Base-by-base conservation (phyloP, 2,888 invertebrate species). In the Odontothrips loti region DNA sequence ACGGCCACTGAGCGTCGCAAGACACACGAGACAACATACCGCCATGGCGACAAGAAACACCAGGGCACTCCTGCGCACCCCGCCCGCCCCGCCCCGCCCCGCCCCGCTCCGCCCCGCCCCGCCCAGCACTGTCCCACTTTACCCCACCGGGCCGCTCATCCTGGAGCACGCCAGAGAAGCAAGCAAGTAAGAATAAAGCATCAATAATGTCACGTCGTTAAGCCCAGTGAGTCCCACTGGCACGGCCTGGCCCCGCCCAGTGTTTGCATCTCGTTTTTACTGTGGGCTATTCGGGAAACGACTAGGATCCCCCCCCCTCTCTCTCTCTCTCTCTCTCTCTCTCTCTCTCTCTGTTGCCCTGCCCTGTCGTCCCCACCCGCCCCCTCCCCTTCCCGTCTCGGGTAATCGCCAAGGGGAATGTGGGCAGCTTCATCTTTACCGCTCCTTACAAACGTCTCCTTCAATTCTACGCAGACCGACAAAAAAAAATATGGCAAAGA, bases 251-350 rank as follows among this genome's bases (percentile, higher is more conserved):
- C 58, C 10, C 58, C 58, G 6, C 17, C 20, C 58, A n/a, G 68
- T 75, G 68, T 75, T 75, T 75, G 68, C 68, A 75, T 75, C 68
- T 75, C 68, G 68, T 75, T 75, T 75, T 75, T 75, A 75, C 68
- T 75, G 68, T 75, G 68, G 68, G 68, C 68, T 75, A 75, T 75
- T 75, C 68, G 23, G 68, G 68, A 27, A 75, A 75, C 68, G 68
- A 75, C 68, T n/a, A 12, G 68, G 27, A n/a, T 10, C 68, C 68
- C 6, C 68, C 23, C 11, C 23, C 11, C 68, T 23, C 68, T n/a
- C 68, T 27, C 68, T 27, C 27, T 27, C 68, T 23, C 27, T 27
- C 68, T 27, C 68, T 1, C 10, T 10, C 10, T 27, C 68, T 75
- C 68, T 68, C 11, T 23, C 23, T 1, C 11, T 68, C 68, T 68